Percentiles rank a stretch among this genome's conserved stretches.
Evolutionary conservation across 2,888 invertebrate genomes (phyloP).

Genomic region (Diadegma fenestrale): DNA sequence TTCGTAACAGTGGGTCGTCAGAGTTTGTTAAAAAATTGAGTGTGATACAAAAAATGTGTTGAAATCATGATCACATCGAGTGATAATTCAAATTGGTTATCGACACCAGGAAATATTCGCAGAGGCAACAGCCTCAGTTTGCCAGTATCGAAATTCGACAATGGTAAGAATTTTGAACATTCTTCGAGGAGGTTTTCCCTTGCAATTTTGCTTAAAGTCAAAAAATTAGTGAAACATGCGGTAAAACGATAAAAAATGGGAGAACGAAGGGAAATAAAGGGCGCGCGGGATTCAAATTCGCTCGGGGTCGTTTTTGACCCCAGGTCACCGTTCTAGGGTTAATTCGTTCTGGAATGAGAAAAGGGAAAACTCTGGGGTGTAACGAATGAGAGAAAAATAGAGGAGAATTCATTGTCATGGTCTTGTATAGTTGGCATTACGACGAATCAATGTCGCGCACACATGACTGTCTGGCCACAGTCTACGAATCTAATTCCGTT

Average conservation of each 20-base stretch:
- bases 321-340: too few species aligned
- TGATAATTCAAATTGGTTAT: slow-evolving; percentile 23
- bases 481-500: slow-evolving; percentile 57
- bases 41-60: not conserved
- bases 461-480: slow-evolving; percentile 59
- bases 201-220: too few species aligned
- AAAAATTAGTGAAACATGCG: too few species aligned
- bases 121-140: slow-evolving; percentile 70
- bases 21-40: not conserved
- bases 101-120: slow-evolving; percentile 52
- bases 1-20: not conserved
- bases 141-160: slow-evolving; percentile 49
- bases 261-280: too few species aligned
- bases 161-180: slow-evolving; percentile 67
- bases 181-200: too few species aligned
- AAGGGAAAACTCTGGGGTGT: not conserved
- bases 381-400: not conserved
- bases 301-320: too few species aligned
- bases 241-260: too few species aligned
- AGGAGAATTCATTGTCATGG: not conserved
- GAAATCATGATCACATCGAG: slow-evolving; percentile 47
- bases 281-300: too few species aligned
- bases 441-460: slow-evolving; percentile 13
- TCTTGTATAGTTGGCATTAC: not conserved
- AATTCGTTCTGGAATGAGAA: not conserved